Conservation (phyloP, 2,797 vertebrate genomes). For the Hirundo rustica region DNA sequence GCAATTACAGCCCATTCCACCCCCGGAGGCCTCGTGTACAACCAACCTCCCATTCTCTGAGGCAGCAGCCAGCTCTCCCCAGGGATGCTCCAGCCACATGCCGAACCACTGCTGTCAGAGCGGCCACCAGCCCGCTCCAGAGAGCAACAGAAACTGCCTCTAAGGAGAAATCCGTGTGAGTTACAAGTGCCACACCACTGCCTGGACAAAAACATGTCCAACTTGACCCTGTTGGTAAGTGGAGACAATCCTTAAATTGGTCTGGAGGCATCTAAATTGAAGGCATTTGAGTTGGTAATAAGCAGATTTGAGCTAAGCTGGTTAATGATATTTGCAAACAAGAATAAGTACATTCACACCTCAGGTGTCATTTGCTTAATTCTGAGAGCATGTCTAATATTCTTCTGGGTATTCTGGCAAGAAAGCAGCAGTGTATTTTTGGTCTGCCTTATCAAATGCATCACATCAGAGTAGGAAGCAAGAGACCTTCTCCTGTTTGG, state of each 20-base stretch:
- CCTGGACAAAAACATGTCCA: not conserved
- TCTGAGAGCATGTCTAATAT: not conserved
- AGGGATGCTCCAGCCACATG: rapidly evolving
- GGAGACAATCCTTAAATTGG: not conserved
- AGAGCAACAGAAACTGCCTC: not conserved
- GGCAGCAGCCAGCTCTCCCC: not conserved
- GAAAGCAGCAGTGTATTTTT: not conserved
- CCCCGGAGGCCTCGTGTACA: rapidly evolving
- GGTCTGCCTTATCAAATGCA: not conserved
- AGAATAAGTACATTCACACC: not conserved
- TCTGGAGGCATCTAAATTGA: not conserved
- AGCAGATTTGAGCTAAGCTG: not conserved
- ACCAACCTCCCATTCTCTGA: not conserved
- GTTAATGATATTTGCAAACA: constrained; percentile 4
- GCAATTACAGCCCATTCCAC: not conserved
- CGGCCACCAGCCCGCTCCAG: rapidly evolving
- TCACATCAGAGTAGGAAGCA: not conserved
- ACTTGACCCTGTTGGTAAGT: not conserved
- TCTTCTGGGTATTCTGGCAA: not conserved
- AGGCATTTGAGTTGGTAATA: not conserved
- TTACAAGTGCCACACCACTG: not conserved
- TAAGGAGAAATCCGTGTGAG: not conserved
- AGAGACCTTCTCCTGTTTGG: not conserved
- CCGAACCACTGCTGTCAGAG: rapidly evolving
- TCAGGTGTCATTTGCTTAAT: not conserved